Conservation (phyloP, 92 coral and sea anemone genomes). For the Palythoa heliodiscus region DNA sequence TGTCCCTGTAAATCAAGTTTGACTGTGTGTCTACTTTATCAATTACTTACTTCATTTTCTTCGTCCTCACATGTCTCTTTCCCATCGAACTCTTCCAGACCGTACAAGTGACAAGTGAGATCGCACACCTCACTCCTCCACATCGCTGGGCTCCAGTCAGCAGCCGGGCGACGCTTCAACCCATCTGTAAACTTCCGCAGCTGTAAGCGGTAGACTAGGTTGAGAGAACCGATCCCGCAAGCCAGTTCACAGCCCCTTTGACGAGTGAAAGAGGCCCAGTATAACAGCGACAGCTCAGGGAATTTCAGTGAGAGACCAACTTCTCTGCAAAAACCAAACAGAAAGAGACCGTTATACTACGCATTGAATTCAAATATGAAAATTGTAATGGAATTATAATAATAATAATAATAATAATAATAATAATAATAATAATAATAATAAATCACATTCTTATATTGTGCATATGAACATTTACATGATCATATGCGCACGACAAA, state of each 20-base stretch:
- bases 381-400: too few relatives aligned
- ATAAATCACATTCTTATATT: too few relatives aligned
- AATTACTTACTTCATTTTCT: constrained; percentile 54
- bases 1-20: too few relatives aligned
- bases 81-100: constrained; percentile 86
- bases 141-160: constrained; percentile 92
- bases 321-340: constrained; percentile 52
- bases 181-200: constrained; percentile 80
- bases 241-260: constrained; percentile 91
- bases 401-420: too few relatives aligned
- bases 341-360: neutral
- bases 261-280: constrained; percentile 98
- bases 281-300: constrained; percentile 84
- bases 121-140: constrained; percentile 82
- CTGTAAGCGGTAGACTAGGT: constrained; percentile 78
- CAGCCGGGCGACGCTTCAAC: constrained; percentile 85
- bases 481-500: too few relatives aligned
- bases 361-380: neutral
- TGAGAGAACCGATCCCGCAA: constrained; percentile 77
- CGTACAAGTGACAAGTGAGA: constrained; percentile 95
- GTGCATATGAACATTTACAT: too few relatives aligned
- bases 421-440: too few relatives aligned
- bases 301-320: constrained; percentile 85
- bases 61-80: constrained; percentile 65
- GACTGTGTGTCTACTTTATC: too few relatives aligned